Evolutionary conservation across 2,113 vertebrate genomes (phyloP).

Genomic region (Taxidea taxus): DNA sequence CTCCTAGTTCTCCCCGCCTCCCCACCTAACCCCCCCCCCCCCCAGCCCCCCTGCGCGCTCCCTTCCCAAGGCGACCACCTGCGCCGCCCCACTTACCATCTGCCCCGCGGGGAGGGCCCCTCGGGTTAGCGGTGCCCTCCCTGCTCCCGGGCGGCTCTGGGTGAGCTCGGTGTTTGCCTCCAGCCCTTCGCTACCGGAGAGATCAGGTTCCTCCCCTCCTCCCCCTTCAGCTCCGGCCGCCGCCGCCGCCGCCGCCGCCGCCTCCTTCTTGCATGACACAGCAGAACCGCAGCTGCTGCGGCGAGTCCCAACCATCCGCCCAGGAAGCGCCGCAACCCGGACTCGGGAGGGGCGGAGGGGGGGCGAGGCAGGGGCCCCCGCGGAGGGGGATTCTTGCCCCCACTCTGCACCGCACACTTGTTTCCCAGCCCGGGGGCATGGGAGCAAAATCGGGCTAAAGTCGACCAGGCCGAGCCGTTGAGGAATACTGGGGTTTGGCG

Average conservation of each 20-base stretch:
- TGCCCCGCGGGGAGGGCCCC: constrained; percentile 70
- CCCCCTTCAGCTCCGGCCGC: constrained; percentile 70
- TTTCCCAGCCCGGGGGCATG: constrained; percentile 7
- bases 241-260: constrained; percentile 54
- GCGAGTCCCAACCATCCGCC: constrained; percentile 76
- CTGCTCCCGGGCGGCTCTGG: constrained; percentile 64
- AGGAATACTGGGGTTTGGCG: constrained; percentile 53
- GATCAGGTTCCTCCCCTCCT: constrained; percentile 78
- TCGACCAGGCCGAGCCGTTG: constrained; percentile 57
- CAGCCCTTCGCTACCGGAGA: constrained; percentile 74
- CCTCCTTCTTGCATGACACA: constrained; percentile 84
- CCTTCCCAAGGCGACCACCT: constrained; percentile 78
- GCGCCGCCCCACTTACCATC: constrained; percentile 75
- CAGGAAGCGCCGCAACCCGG: constrained; percentile 76
- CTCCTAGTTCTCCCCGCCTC: constrained; percentile 24
- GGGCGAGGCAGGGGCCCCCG: constrained; percentile 46
- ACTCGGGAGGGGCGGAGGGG: constrained; percentile 59
- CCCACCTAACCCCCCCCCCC: not conserved
- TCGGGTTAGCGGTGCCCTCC: constrained; percentile 66
- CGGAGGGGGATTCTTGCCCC: constrained; percentile 45
- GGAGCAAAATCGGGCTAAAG: constrained; percentile 16
- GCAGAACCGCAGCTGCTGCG: constrained; percentile 83
- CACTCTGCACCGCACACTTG: constrained; percentile 15
- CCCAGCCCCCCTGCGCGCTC: constrained; percentile 23
- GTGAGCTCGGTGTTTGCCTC: constrained; percentile 71